Base-by-base conservation (phyloP, 2,888 invertebrate species). In the Chesias legatella region DNA sequence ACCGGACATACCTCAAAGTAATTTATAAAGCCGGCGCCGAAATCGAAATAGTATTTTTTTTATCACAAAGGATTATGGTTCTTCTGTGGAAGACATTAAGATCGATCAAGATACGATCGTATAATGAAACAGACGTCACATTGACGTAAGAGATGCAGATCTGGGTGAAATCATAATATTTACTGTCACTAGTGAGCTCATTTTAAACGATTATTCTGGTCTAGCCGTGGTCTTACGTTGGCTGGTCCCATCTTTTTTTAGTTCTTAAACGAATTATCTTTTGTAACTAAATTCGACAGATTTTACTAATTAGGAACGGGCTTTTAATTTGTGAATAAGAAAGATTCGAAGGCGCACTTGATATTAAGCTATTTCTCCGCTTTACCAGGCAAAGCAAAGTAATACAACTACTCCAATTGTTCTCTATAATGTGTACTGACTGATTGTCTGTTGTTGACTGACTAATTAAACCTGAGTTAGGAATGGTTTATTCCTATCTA, bases 41-140 rank as follows among this genome's bases (percentile, higher is more conserved):
- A 76, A 76, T 82, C 72, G 71, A 84, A 83, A 84, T 82, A 81
- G 78, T 76, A 73, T 60, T 52, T 60, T 51, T 67, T 69, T 63
- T 52, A 48, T 49, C 51, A 40, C 64, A 67, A 53, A 54, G 71
- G 63, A 84, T 58, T 71, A 52, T 79, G 59, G 58, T 58, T 66
- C 67, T 72, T 77, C 57, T 17, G 48, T 20, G 48, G 43, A 65
- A 8, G 64, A 32, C 32, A 63, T 77, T 76, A 79, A 75, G 73
- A 67, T 55, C 59, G 49, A 55, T 56, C 48, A 43, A 56, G 56
- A 58, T 51, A 60, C 68, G 66, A 66, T 61, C 67, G 67, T 69
- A 73, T 82, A 79, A 83, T 82, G 78, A 84, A 81, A 79, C 79
- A 69, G 75, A 84, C 85, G 85, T 86, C 85, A 84, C 74, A 83